Conservation (phyloP, 23 tunicate species). For the Halocynthia aurantium region DNA sequence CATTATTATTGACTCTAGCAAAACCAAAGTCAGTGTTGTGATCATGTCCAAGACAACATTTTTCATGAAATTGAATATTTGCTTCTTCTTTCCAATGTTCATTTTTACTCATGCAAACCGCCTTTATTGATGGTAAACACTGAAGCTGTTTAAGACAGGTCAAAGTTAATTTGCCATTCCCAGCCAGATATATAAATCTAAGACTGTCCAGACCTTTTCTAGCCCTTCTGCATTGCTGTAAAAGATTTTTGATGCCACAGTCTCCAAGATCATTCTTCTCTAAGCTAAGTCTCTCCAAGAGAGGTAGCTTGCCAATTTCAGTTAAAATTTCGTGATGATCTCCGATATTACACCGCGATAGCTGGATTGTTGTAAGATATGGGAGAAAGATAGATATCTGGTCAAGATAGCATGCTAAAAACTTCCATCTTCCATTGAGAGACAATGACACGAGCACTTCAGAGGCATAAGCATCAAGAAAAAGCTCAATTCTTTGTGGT, state of each 20-base stretch:
- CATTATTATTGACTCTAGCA: no score
- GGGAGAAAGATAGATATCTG: neutral
- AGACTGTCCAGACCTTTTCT: constrained; percentile 4
- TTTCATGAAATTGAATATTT: no score
- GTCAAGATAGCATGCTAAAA: neutral
- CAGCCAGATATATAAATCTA: neutral
- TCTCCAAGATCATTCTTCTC: constrained; percentile 5
- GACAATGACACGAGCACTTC: neutral
- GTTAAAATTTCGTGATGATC: constrained; percentile 1
- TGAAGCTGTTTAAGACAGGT: neutral
- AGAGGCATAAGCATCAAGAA: neutral
- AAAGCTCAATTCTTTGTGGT: neutral
- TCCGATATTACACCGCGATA: neutral
- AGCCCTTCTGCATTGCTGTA: neutral
- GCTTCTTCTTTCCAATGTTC: no score
- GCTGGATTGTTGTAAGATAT: neutral
- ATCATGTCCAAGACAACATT: no score
- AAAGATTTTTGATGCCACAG: neutral
- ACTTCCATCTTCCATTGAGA: neutral
- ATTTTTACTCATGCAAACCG: neutral
- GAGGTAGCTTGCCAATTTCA: neutral
- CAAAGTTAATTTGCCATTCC: neutral
- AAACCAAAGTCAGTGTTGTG: no score
- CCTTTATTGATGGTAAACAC: neutral
- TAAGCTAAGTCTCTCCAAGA: neutral